Evolutionary conservation across 2,888 invertebrate genomes (phyloP).

Genomic region (Xestobium rufovillosum): DNA sequence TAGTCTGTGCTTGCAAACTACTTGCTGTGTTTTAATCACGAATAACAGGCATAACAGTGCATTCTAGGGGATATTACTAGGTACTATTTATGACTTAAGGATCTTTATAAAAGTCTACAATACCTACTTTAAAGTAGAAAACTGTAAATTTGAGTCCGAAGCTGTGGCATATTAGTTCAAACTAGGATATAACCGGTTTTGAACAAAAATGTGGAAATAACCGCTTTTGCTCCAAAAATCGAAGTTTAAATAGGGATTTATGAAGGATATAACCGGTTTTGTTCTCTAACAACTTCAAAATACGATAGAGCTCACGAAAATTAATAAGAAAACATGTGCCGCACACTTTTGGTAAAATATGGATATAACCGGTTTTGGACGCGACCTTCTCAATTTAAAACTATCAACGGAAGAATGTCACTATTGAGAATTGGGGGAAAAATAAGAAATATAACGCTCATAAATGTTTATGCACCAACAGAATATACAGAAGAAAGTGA

Average conservation of each 20-base stretch:
- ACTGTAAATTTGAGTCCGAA: slow-evolving; percentile 1
- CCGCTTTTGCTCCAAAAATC: slow-evolving; percentile 2
- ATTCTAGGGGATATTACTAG: no score
- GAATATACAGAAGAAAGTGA: no score
- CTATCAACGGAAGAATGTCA: no score
- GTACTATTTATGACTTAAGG: neutral
- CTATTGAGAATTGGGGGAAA: no score
- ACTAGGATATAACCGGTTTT: neutral
- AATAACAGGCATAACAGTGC: no score
- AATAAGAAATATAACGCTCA: no score
- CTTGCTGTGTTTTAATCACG: no score
- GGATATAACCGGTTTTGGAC: slow-evolving; percentile 1
- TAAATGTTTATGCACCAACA: no score
- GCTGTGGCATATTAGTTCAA: neutral
- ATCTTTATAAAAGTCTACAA: neutral
- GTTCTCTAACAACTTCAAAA: neutral
- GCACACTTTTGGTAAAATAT: neutral
- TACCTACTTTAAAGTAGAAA: neutral
- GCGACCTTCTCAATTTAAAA: no score
- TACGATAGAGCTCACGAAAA: neutral
- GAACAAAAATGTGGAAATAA: neutral
- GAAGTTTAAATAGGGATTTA: neutral
- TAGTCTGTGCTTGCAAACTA: no score
- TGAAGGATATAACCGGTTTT: neutral
- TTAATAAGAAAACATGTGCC: neutral